These are phyloP conservation scores for Felis catus DNA, from an alignment of 2,113 vertebrate genomes.

Conservation along the genomic window DNA sequence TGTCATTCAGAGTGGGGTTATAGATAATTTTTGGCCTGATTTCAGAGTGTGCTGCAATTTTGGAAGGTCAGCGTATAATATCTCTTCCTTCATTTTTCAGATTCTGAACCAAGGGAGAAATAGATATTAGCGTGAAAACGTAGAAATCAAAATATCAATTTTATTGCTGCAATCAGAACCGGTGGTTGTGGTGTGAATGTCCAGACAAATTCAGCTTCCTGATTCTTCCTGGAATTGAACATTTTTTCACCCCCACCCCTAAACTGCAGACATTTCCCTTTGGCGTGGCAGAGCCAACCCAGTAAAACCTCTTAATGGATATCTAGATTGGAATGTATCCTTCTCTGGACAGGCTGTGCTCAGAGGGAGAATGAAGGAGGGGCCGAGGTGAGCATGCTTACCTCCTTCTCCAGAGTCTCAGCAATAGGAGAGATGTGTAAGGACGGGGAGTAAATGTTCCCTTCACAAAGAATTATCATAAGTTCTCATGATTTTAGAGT, in stretches of 20 bases:
- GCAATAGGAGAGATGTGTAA: background rate
- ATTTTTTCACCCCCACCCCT: background rate
- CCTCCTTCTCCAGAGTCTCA: background rate
- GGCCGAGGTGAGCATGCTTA: background rate
- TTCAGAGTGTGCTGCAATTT: background rate
- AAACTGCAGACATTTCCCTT: background rate
- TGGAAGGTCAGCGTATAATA: background rate
- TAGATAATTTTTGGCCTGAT: background rate
- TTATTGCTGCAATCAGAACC: background rate
- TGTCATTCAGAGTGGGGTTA: background rate
- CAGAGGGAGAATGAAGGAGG: background rate
- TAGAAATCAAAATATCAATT: background rate
- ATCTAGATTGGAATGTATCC: background rate
- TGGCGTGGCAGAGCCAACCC: background rate
- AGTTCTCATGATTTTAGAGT: background rate
- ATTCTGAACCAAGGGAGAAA: background rate
- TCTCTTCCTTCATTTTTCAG: background rate
- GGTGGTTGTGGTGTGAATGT: background rate
- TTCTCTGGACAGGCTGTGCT: background rate
- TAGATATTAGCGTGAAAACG: background rate
- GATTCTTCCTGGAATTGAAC: background rate
- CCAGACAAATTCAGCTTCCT: background rate
- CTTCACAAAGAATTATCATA: background rate
- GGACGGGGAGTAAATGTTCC: background rate
- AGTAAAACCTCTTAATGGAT: background rate